A percentile compares a stretch with the other conserved stretches of the same genome.
phyloP scores from a whole-genome alignment of 2,888 invertebrate genomes.

The Rhagophthalmus giganteus region DNA sequence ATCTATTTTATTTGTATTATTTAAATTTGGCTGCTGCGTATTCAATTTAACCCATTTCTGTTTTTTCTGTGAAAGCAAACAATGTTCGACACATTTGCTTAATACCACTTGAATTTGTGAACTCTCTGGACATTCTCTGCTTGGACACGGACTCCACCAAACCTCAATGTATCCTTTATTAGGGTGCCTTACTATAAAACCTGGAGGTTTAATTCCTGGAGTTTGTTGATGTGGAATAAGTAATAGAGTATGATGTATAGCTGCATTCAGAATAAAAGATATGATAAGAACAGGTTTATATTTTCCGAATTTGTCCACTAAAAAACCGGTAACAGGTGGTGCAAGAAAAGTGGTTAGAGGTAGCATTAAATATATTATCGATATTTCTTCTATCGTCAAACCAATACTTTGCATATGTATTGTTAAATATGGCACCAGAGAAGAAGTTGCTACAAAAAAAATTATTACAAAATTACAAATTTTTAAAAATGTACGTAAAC shows the following conservation, averaged over 20 bases:
- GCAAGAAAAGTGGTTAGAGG: conserved; percentile 86
- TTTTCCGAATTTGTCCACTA: conserved; percentile 85
- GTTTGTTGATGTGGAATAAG: conserved; percentile 79
- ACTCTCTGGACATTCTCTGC: conserved; percentile 75
- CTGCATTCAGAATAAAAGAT: conserved; percentile 74
- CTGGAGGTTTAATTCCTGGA: conserved; percentile 73
- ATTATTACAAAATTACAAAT: conserved; percentile 5
- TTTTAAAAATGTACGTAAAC: conserved; percentile 1
- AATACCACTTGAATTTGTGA: conserved; percentile 73
- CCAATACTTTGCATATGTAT: conserved; percentile 92
- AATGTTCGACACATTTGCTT: conserved; percentile 74
- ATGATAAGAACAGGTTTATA: conserved; percentile 83
- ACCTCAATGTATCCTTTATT: conserved; percentile 73
- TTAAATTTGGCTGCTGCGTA: too few species aligned
- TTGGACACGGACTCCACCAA: conserved; percentile 84
- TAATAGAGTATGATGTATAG: conserved; percentile 78
- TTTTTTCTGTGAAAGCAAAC: conserved; percentile 59
- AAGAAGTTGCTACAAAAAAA: conserved; percentile 71
- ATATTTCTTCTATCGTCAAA: conserved; percentile 82
- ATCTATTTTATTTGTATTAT: too few species aligned
- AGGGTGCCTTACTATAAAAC: conserved; percentile 76
- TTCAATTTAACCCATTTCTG: conserved; percentile 39
- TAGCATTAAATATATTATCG: conserved; percentile 82
- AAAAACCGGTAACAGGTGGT: conserved; percentile 79
- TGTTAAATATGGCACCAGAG: conserved; percentile 81